Percentiles rank a stretch among this genome's conserved stretches.
Evolutionary conservation across 2,888 invertebrate genomes (phyloP).

Genomic region (Caenorhabditis becei): DNA sequence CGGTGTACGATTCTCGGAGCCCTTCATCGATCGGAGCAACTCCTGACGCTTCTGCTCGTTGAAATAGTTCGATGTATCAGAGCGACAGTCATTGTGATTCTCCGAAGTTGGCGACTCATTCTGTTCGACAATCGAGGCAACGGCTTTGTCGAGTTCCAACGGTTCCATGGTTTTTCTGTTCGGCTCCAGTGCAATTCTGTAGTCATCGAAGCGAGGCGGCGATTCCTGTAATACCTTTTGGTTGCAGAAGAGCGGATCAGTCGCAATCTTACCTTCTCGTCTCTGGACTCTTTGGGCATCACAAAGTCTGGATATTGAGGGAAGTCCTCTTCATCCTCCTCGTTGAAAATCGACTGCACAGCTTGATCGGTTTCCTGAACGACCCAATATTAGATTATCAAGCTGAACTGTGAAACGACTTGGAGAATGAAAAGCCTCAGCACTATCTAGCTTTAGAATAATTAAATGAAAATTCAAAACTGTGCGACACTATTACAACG

Average conservation of each 20-base stretch:
- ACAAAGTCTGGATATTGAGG: slow-evolving; percentile 63
- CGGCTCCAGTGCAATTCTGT: neutral
- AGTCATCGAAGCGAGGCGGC: neutral
- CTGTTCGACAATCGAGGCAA: neutral
- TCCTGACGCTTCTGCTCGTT: neutral
- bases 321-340: slow-evolving; percentile 61
- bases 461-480: slow-evolving; percentile 2
- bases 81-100: neutral
- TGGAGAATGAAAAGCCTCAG: too few relatives aligned
- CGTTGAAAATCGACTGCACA: slow-evolving; percentile 66
- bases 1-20: neutral
- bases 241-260: neutral
- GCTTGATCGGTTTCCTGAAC: slow-evolving; percentile 64
- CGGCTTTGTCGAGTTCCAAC: neutral
- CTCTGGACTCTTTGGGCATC: slow-evolving; percentile 27
- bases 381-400: neutral
- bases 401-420: too few relatives aligned
- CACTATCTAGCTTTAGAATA: neutral
- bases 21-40: neutral
- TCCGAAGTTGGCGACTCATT: neutral
- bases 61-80: neutral
- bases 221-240: too few relatives aligned
- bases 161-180: neutral
- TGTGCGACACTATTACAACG: slow-evolving; percentile 26
- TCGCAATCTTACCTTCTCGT: neutral